phyloP scores from a whole-genome alignment of 2,888 invertebrate genomes.

The Anagyrus pseudococci region DNA sequence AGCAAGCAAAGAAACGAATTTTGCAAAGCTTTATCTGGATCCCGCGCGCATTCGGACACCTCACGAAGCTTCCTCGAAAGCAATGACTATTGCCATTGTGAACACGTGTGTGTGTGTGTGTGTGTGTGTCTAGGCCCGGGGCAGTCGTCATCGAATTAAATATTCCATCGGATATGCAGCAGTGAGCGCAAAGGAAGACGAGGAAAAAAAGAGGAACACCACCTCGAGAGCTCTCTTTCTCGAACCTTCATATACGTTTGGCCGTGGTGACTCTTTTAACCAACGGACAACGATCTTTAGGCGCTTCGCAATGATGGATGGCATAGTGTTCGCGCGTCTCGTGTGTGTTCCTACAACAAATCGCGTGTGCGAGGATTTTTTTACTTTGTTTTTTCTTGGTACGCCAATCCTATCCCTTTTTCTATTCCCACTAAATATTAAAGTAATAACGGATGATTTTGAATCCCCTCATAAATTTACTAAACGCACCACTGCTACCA shows the following conservation, averaged over 20 bases:
- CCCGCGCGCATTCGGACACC: background rate
- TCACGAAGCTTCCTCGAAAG: constrained; percentile 28
- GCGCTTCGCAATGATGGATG: constrained; percentile 1
- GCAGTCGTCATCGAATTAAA: constrained; percentile 36
- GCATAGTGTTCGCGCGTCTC: background rate
- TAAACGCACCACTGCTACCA: too few species aligned
- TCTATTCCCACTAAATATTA: too few species aligned
- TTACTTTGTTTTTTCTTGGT: too few species aligned
- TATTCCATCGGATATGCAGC: constrained; percentile 36
- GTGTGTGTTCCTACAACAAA: too few species aligned
- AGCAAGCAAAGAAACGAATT: too few species aligned
- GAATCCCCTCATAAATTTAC: too few species aligned
- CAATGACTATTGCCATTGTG: constrained; percentile 20
- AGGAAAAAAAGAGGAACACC: background rate
- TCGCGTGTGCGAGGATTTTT: too few species aligned
- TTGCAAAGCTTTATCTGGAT: too few species aligned
- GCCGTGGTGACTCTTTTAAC: too few species aligned
- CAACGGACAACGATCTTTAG: constrained; percentile 6
- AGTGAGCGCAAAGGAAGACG: background rate
- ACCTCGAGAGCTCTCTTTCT: background rate
- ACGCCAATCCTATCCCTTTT: too few species aligned
- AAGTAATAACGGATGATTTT: too few species aligned
- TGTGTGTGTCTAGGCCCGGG: background rate
- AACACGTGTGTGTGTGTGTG: constrained; percentile 1
- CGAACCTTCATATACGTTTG: too few species aligned